A percentile compares a stretch with the other conserved stretches of the same genome.
Evolutionary conservation across 2,113 vertebrate genomes (phyloP).

Genomic region (Cololabis saira): DNA sequence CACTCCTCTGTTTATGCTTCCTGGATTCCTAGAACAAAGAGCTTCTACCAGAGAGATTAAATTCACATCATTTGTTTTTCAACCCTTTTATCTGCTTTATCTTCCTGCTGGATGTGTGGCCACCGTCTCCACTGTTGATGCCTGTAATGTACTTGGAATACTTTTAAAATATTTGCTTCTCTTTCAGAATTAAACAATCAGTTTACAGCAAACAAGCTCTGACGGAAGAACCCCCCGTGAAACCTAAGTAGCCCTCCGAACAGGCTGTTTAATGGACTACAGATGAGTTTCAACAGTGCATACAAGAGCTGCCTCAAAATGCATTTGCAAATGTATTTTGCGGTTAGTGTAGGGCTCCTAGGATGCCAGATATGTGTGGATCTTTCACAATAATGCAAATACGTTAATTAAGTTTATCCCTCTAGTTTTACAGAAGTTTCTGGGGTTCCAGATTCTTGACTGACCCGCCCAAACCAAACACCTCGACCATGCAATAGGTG

Average conservation of each 20-base stretch:
- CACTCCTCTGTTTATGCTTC: conserved; percentile 52
- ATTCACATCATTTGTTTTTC: conserved; percentile 74
- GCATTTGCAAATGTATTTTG: conserved; percentile 43
- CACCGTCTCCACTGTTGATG: conserved; percentile 42
- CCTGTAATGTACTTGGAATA: conserved; percentile 36
- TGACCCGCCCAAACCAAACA: conserved; percentile 12
- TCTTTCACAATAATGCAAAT: conserved; percentile 1
- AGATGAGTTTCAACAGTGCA: conserved; percentile 51
- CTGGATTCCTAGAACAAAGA: conserved; percentile 74
- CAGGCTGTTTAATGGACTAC: conserved; percentile 53
- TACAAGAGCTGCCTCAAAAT: conserved; percentile 32
- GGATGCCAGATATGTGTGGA: conserved; percentile 3
- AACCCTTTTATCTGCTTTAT: conserved; percentile 54
- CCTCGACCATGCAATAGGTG: not conserved
- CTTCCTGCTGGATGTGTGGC: conserved; percentile 51
- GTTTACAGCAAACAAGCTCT: conserved; percentile 46
- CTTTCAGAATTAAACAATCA: conserved; percentile 17
- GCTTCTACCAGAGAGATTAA: conserved; percentile 70
- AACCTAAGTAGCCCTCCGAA: conserved; percentile 38
- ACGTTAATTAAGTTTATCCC: not conserved
- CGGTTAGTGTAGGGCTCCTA: conserved; percentile 9
- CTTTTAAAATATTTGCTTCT: conserved; percentile 27
- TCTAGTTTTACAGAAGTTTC: not conserved
- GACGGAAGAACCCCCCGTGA: conserved; percentile 46
- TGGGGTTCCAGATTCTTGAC: too few relatives aligned